These are phyloP conservation scores for Xiphydria camelus DNA, from an alignment of 2,888 invertebrate species.

Conservation along the genomic window DNA sequence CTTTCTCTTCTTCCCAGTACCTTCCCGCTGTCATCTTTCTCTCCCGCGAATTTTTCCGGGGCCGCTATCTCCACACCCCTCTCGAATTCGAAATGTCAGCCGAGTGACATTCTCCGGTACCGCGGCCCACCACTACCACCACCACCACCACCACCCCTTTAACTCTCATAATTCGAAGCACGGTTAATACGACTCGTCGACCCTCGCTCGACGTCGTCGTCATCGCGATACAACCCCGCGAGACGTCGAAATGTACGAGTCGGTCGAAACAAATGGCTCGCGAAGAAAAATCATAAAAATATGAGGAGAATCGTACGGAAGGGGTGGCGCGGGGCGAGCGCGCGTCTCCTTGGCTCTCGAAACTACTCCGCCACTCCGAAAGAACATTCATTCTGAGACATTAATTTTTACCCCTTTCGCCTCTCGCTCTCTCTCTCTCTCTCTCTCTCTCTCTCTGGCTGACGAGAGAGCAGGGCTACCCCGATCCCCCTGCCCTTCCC, in stretches of 20 bases:
- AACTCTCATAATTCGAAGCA: too few relatives aligned
- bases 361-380: slow-evolving; percentile 19
- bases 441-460: too few relatives aligned
- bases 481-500: not conserved
- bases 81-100: too few relatives aligned
- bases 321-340: too few relatives aligned
- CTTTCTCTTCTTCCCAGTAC: not conserved
- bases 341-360: not conserved
- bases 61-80: too few relatives aligned
- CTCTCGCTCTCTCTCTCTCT: too few relatives aligned
- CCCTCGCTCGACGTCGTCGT: too few relatives aligned
- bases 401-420: slow-evolving; percentile 56
- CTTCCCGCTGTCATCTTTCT: not conserved
- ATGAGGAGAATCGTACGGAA: slow-evolving; percentile 29
- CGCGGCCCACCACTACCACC: too few relatives aligned
- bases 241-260: not conserved
- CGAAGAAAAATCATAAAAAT: slow-evolving; percentile 53
- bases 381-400: slow-evolving; percentile 57
- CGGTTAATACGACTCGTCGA: not conserved
- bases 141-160: too few relatives aligned
- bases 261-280: slow-evolving; percentile 46
- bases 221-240: not conserved
- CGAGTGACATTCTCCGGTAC: too few relatives aligned
- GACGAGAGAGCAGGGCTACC: not conserved
- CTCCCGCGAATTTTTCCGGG: too few relatives aligned